Conservation (phyloP, 2,888 invertebrate genomes). For the Lycia hirtaria region DNA sequence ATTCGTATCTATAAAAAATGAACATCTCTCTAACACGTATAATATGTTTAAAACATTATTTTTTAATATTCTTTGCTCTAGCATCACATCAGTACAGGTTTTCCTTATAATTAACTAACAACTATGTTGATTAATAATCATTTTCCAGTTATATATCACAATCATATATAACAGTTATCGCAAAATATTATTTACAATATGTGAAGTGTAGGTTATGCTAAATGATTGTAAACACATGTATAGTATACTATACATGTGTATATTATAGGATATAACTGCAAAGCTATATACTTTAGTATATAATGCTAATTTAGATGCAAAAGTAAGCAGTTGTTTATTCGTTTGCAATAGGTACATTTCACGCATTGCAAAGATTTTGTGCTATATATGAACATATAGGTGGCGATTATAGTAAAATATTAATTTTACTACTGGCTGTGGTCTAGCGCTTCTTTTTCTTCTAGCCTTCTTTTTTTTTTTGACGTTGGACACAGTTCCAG, state of each 20-base stretch:
- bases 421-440: neutral
- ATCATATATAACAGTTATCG: conserved; percentile 52
- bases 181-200: conserved; percentile 47
- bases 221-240: too few species aligned
- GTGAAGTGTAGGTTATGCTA: conserved; percentile 18
- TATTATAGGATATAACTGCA: too few species aligned
- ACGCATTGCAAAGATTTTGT: conserved; percentile 16
- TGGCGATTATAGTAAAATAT: conserved; percentile 4
- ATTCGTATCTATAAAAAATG: conserved; percentile 58
- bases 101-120: conserved; percentile 62
- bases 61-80: conserved; percentile 76
- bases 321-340: neutral
- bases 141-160: conserved; percentile 56
- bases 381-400: conserved; percentile 13
- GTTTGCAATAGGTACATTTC: neutral
- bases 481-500: too few species aligned
- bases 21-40: conserved; percentile 46
- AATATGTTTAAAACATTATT: conserved; percentile 56
- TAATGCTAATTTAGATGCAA: too few species aligned
- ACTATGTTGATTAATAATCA: conserved; percentile 56
- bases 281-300: too few species aligned
- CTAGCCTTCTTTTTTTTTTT: too few species aligned
- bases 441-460: conserved; percentile 1
- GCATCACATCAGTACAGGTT: conserved; percentile 81
- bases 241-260: too few species aligned